A percentile compares a stretch with the other conserved stretches of the same genome.
Conservation (phyloP, 1,140 invertebrate species). For the Drosophila paulistorum region DNA sequence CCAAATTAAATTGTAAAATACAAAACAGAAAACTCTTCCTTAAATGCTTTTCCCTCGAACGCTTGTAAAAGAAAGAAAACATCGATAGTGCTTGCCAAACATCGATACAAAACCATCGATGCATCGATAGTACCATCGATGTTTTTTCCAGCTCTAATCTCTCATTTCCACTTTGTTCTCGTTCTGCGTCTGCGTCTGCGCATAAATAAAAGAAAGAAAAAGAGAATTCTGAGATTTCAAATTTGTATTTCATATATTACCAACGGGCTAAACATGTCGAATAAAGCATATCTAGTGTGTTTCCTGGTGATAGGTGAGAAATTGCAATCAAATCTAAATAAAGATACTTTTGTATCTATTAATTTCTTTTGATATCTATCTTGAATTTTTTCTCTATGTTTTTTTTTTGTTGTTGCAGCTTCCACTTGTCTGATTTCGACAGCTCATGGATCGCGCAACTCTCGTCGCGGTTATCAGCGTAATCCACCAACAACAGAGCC, state of each 20-base stretch:
- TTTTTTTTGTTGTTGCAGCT: conserved; percentile 35
- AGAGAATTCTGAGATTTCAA: conserved; percentile 25
- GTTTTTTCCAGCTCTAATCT: too few relatives aligned
- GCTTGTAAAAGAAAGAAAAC: too few relatives aligned
- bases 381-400: conserved; percentile 2
- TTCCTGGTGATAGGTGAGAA: conserved; percentile 60
- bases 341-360: conserved; percentile 15
- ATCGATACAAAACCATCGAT: too few relatives aligned
- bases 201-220: conserved; percentile 37
- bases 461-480: conserved; percentile 29
- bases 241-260: conserved; percentile 20
- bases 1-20: too few relatives aligned
- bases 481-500: conserved; percentile 41
- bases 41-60: too few relatives aligned
- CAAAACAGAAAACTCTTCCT: too few relatives aligned
- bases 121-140: too few relatives aligned
- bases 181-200: conserved; percentile 62
- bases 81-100: too few relatives aligned
- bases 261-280: conserved; percentile 52
- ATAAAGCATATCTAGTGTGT: conserved; percentile 46
- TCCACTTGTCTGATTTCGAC: conserved; percentile 59
- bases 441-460: conserved; percentile 33
- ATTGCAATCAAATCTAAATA: not conserved
- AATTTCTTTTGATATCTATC: conserved; percentile 7
- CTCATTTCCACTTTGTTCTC: conserved; percentile 43